Evolutionary conservation across 2,113 vertebrate genomes (phyloP).

Genomic region (Steatornis caripensis): DNA sequence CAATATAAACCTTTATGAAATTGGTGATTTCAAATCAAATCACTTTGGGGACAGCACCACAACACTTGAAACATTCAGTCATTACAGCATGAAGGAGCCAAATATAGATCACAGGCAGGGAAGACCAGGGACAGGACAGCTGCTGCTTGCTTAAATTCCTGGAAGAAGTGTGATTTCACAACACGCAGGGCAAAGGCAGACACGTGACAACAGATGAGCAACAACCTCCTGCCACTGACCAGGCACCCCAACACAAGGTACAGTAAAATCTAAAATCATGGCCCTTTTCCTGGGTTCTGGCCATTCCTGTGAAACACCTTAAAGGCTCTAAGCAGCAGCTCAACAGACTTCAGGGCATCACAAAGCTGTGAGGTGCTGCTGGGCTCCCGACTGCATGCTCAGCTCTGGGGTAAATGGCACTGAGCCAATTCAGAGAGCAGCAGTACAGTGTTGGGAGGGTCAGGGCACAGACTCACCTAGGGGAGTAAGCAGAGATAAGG

Average conservation of each 20-base stretch:
- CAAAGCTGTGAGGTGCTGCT: rapidly evolving
- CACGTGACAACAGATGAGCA: background rate
- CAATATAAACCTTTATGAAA: background rate
- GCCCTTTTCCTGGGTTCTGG: background rate
- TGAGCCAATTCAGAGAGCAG: background rate
- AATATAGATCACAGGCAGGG: background rate
- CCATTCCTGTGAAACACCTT: background rate
- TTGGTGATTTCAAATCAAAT: background rate
- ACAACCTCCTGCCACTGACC: background rate
- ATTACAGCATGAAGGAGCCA: background rate
- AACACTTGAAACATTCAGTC: background rate
- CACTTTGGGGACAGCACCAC: background rate
- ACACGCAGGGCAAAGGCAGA: background rate
- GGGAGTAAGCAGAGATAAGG: background rate
- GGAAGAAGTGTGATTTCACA: background rate
- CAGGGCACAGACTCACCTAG: background rate
- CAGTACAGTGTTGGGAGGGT: background rate
- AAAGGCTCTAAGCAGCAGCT: background rate
- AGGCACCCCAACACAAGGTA: background rate
- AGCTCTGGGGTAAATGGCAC: background rate
- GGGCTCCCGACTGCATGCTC: background rate
- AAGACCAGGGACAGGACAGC: background rate
- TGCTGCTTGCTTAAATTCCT: background rate
- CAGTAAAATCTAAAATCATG: background rate
- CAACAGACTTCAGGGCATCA: background rate